Base-by-base conservation (phyloP, 2,113 vertebrate genomes). In the Scortum barcoo region DNA sequence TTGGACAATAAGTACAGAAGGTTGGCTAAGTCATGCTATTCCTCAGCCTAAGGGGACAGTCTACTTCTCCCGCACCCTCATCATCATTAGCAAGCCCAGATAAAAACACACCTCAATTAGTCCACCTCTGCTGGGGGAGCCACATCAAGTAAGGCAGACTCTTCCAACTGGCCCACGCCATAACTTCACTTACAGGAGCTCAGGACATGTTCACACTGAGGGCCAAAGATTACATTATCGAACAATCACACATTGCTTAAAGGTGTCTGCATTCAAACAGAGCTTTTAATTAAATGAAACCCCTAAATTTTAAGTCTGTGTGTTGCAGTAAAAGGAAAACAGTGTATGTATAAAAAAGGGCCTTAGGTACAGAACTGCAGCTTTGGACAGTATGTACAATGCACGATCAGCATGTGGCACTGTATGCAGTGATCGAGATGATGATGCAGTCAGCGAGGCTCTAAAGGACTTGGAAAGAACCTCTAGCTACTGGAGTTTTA, bases 1-100 rank as follows among this genome's bases (percentile, higher is more conserved):
- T 94, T 95, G 95, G 95, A 95, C 95, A 96, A 95, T 95, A 96
- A 96, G 93, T 95, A 96, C 95, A 95, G 94, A 93, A 86, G 94
- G 90, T 91, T 92, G 92, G 91, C 91, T 91, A 92, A 93, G 91
- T 93, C 89, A 91, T 85, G 84, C 90, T 86, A 94, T 93, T 82
- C 86, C 81, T 94, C 92, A 93, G 95, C 95, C 94, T 92, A 62
- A 91, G 94, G 95, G 93, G 94, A 95, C 93, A 93, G 60, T 81
- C 85, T 72, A 84, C 93, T 92, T 88, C 93, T 91, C 78, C 89
- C 78, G 60, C 86, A 93, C 85, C 90, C 93, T 94, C 92, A 94
- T 95, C 93, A 94, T 95, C 93, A 96, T 95, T 94, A 95, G 94
- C 93, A 91, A 81, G 81, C 83, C 54, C 57, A 88, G 88, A 93